Conservation (phyloP, 2,113 vertebrate genomes). For the Clinocottus analis region DNA sequence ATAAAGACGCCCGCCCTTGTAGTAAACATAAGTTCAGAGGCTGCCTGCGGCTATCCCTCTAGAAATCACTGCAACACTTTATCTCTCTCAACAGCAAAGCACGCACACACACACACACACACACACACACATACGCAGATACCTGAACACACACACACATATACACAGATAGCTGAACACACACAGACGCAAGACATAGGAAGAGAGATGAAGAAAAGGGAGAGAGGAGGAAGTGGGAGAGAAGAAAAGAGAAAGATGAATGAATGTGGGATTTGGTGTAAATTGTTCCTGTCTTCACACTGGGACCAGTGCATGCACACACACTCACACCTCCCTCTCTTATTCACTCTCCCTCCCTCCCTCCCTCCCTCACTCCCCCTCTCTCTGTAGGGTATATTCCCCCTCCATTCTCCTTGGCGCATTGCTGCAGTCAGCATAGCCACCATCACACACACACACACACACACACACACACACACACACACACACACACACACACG, state of each 20-base stretch:
- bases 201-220: constrained; percentile 15
- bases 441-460: constrained; percentile 70
- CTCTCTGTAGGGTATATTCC: constrained; percentile 79
- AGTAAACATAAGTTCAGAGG: constrained; percentile 63
- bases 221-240: constrained; percentile 29
- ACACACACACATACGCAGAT: constrained; percentile 15
- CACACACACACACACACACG: too few relatives aligned
- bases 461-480: constrained; percentile 49
- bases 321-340: constrained; percentile 46
- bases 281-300: constrained; percentile 67
- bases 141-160: constrained; percentile 20
- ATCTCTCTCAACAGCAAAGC: constrained; percentile 59
- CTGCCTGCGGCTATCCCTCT: constrained; percentile 58
- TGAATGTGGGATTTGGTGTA: constrained; percentile 69
- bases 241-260: constrained; percentile 66
- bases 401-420: constrained; percentile 83
- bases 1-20: constrained; percentile 43
- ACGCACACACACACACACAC: too few relatives aligned
- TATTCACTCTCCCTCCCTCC: constrained; percentile 46
- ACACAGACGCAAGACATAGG: constrained; percentile 16
- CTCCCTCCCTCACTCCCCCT: constrained; percentile 51
- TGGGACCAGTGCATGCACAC: constrained; percentile 10
- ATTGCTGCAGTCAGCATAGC: constrained; percentile 83
- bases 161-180: too few relatives aligned
- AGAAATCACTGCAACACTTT: constrained; percentile 75